Percentiles rank a stretch among this genome's conserved stretches.
phyloP scores from a whole-genome alignment of 2,888 invertebrate genomes.

The Nebria salina region DNA sequence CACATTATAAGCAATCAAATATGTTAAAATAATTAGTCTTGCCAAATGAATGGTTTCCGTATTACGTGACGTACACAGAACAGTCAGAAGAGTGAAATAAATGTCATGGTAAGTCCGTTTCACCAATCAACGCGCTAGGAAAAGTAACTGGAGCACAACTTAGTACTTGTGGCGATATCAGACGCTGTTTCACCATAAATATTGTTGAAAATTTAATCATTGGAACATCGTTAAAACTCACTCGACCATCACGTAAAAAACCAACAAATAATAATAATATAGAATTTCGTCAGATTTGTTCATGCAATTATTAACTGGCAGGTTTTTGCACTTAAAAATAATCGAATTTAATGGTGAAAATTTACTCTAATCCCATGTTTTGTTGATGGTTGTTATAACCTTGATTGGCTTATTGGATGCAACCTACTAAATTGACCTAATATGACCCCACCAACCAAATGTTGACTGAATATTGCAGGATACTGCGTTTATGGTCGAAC shows the following conservation, averaged over 20 bases:
- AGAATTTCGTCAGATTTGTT: background rate
- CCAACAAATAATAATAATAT: background rate
- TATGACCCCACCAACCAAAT: background rate
- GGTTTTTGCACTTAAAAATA: too few relatives aligned
- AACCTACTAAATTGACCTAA: background rate
- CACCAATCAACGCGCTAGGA: background rate
- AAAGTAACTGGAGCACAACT: slow-evolving; percentile 30
- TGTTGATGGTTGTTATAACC: background rate
- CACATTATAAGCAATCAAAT: background rate
- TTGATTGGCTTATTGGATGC: slow-evolving; percentile 3
- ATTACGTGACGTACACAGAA: background rate
- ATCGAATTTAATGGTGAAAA: too few relatives aligned
- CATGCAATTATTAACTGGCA: background rate
- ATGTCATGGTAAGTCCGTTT: slow-evolving; percentile 21
- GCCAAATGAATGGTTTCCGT: slow-evolving; percentile 28
- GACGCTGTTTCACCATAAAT: slow-evolving; percentile 2
- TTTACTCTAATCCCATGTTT: too few relatives aligned
- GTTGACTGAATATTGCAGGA: slow-evolving; percentile 33
- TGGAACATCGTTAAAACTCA: slow-evolving; percentile 1
- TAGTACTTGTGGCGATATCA: slow-evolving; percentile 5
- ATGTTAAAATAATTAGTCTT: slow-evolving; percentile 33
- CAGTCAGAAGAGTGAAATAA: slow-evolving; percentile 8
- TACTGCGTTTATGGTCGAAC: slow-evolving; percentile 42
- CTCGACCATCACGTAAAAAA: background rate
- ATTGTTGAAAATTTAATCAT: slow-evolving; percentile 8